Conservation (phyloP, 2,888 invertebrate species). For the Phorcus lineatus region DNA sequence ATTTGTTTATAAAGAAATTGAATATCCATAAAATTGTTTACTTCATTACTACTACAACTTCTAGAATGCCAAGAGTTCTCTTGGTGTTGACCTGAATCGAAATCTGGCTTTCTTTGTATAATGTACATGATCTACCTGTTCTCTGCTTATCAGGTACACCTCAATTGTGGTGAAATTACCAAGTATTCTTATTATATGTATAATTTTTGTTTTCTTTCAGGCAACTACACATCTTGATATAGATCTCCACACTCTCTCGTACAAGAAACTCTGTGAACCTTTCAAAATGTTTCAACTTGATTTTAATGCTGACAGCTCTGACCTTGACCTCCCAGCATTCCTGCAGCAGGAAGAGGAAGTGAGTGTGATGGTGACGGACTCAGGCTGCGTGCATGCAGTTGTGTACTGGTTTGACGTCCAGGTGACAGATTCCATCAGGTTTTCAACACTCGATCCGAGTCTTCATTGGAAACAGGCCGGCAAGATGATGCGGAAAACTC, state of each 20-base stretch:
- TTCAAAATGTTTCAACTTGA: constrained; percentile 62
- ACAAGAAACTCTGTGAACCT: constrained; percentile 62
- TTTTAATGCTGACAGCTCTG: constrained; percentile 45
- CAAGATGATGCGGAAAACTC: constrained; percentile 54
- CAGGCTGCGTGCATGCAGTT: constrained; percentile 62
- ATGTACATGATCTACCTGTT: too few species aligned
- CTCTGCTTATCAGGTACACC: too few species aligned
- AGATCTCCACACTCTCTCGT: constrained; percentile 57
- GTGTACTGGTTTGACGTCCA: constrained; percentile 69
- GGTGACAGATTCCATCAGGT: constrained; percentile 45
- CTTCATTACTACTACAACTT: too few species aligned
- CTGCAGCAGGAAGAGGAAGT: constrained; percentile 47
- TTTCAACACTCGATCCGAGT: constrained; percentile 57
- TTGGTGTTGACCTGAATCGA: too few species aligned
- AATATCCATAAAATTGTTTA: too few species aligned
- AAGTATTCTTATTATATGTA: neutral
- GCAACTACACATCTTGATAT: constrained; percentile 67
- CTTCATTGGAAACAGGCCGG: constrained; percentile 68
- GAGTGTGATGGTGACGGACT: constrained; percentile 47
- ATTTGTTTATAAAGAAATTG: too few species aligned
- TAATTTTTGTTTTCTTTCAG: constrained; percentile 42
- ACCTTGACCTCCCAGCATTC: constrained; percentile 41
- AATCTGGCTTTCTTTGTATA: too few species aligned
- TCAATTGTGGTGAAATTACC: too few species aligned
- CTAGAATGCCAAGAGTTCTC: too few species aligned